phyloP scores from a whole-genome alignment of 2,888 invertebrate genomes.

The Acronicta alni region DNA sequence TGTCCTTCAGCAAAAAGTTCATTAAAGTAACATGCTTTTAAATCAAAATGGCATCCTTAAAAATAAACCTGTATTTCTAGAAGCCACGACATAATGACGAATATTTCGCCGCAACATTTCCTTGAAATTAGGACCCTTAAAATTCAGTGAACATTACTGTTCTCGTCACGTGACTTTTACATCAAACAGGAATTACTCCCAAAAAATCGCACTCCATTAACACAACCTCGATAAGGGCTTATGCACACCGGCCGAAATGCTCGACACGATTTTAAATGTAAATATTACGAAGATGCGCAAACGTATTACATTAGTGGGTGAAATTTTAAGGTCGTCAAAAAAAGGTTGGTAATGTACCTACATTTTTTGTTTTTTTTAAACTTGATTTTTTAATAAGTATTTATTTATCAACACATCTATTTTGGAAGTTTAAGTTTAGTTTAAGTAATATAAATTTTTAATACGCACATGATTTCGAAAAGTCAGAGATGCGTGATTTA shows the following conservation, averaged over 20 bases:
- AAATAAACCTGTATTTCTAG: slow-evolving; percentile 4
- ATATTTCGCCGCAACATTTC: slow-evolving; percentile 1
- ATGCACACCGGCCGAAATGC: slow-evolving; percentile 25
- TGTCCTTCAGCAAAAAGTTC: neutral
- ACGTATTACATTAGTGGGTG: slow-evolving; percentile 4
- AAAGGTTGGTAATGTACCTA: no score
- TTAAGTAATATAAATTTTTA: no score
- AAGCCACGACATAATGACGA: neutral
- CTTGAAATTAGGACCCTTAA: slow-evolving; percentile 9
- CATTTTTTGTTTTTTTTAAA: no score
- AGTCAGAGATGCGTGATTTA: no score
- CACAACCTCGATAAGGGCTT: slow-evolving; percentile 39
- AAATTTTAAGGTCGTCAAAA: neutral
- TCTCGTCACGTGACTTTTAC: slow-evolving; percentile 60
- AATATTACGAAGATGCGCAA: slow-evolving; percentile 35
- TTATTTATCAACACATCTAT: no score
- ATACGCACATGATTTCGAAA: no score
- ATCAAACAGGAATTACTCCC: slow-evolving; percentile 61
- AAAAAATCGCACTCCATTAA: slow-evolving; percentile 59
- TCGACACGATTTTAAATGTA: slow-evolving; percentile 30
- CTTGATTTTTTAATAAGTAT: no score
- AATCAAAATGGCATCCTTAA: neutral
- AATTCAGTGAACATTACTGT: slow-evolving; percentile 44
- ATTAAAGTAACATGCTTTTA: neutral
- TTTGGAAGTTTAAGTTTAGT: no score